Percentiles rank a stretch among this genome's conserved stretches.
phyloP scores from a whole-genome alignment of 2,113 vertebrate genomes.

The Paradisaea rubra region DNA sequence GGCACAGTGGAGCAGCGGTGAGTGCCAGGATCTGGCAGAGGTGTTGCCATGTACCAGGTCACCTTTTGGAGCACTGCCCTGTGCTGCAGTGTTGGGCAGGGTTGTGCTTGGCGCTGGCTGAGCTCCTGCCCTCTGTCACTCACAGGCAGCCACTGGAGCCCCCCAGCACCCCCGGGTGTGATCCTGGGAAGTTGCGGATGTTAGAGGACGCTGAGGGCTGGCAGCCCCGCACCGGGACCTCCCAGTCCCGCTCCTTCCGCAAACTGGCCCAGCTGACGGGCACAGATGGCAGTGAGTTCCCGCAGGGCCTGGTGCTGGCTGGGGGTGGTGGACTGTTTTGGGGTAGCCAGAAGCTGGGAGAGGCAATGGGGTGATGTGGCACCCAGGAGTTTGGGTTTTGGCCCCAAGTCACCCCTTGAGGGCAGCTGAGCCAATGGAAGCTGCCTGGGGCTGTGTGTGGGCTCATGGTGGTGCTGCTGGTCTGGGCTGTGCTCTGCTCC shows the following conservation, averaged over 20 bases:
- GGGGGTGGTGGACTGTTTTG: accelerated
- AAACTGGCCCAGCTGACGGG: conserved; percentile 1
- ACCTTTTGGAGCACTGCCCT: not conserved
- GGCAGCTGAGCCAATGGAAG: accelerated
- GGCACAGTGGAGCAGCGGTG: not conserved
- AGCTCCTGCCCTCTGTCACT: not conserved
- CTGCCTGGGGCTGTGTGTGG: accelerated
- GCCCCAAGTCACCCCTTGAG: no score
- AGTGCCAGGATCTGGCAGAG: not conserved
- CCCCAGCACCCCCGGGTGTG: conserved; percentile 48
- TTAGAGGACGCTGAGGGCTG: conserved; percentile 90
- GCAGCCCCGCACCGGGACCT: conserved; percentile 86
- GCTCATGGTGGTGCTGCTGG: accelerated
- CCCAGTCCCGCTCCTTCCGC: conserved; percentile 13
- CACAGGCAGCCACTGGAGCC: conserved; percentile 72
- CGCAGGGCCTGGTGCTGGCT: not conserved
- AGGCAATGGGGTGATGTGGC: not conserved
- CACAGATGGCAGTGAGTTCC: conserved; percentile 77
- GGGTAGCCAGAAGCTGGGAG: not conserved
- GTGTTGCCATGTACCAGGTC: not conserved
- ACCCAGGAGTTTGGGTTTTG: not conserved
- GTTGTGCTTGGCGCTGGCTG: not conserved
- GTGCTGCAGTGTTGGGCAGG: not conserved
- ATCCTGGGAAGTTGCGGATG: conserved; percentile 88
- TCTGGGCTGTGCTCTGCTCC: accelerated